Evolutionary conservation across 2,888 invertebrate genomes (phyloP).

Genomic region (Piscicola geometra): DNA sequence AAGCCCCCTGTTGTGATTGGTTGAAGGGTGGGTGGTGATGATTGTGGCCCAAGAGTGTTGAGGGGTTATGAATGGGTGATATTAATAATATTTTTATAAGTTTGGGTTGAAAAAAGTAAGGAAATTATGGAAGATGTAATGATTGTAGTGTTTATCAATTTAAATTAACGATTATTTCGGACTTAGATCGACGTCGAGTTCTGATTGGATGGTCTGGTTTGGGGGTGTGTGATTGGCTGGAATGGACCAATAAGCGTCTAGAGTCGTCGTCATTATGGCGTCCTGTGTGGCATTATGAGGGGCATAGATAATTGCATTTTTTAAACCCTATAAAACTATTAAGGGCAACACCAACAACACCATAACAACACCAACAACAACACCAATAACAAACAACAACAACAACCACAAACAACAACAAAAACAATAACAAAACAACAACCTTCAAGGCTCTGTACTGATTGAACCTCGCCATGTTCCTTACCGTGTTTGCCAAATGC

Average conservation of each 20-base stretch:
- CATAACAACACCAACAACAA: too few species aligned
- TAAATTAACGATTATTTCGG: neutral
- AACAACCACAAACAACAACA: neutral
- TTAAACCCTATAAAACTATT: too few species aligned
- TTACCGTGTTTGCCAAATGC: constrained; percentile 86
- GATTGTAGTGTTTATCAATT: too few species aligned
- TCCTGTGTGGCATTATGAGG: neutral
- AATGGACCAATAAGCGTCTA: constrained; percentile 25
- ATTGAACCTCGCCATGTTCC: constrained; percentile 94
- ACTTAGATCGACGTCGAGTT: neutral
- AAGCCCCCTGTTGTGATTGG: too few species aligned
- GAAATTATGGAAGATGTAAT: too few species aligned
- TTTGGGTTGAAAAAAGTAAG: neutral
- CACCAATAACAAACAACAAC: neutral
- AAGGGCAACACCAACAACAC: constrained; percentile 11
- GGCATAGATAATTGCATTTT: neutral
- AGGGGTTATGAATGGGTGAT: neutral
- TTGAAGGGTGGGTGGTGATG: neutral
- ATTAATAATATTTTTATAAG: neutral
- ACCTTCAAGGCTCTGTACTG: constrained; percentile 74
- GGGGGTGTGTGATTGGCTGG: constrained; percentile 4
- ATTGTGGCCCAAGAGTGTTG: neutral
- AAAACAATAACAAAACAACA: neutral
- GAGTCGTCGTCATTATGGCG: neutral
- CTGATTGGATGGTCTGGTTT: neutral